phyloP scores from a whole-genome alignment of 2,113 vertebrate genomes.

The Hirundichthys speculiger region DNA sequence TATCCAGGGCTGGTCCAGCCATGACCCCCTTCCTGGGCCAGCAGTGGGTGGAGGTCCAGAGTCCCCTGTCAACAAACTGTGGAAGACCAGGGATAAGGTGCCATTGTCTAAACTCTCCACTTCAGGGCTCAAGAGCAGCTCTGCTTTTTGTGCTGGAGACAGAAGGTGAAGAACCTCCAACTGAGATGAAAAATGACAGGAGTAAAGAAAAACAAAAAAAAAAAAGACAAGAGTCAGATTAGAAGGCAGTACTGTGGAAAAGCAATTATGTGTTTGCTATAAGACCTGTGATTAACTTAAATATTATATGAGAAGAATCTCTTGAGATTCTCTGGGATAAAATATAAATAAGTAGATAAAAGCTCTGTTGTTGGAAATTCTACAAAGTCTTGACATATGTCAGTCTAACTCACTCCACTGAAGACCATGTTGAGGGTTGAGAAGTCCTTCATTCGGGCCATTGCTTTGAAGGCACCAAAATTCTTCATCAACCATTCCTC shows the following conservation, averaged over 20 bases:
- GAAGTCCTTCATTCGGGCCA: conserved; percentile 76
- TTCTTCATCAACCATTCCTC: conserved; percentile 80
- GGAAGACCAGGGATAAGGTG: conserved; percentile 68
- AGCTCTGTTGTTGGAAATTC: too few relatives aligned
- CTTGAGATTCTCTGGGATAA: too few relatives aligned
- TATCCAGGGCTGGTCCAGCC: conserved; percentile 26
- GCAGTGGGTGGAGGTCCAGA: conserved; percentile 9
- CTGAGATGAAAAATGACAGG: conserved; percentile 42
- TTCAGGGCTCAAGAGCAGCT: conserved; percentile 71
- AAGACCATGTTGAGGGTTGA: conserved; percentile 74
- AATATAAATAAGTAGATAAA: too few relatives aligned
- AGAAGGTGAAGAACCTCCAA: conserved; percentile 79
- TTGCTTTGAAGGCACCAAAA: conserved; percentile 75
- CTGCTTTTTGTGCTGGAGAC: conserved; percentile 75
- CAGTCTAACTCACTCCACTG: conserved; percentile 73
- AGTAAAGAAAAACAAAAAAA: neutral
- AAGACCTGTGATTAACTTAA: neutral
- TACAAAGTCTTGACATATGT: too few relatives aligned
- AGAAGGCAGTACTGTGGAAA: too few relatives aligned
- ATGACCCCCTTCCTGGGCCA: conserved; percentile 2
- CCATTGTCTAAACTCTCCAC: conserved; percentile 61
- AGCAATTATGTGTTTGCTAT: too few relatives aligned
- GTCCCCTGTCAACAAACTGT: conserved; percentile 60
- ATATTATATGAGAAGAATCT: too few relatives aligned
- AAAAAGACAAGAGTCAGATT: neutral